Evolutionary conservation across 2,113 vertebrate species (phyloP).

Genomic region (Genyomyrus donnyi): DNA sequence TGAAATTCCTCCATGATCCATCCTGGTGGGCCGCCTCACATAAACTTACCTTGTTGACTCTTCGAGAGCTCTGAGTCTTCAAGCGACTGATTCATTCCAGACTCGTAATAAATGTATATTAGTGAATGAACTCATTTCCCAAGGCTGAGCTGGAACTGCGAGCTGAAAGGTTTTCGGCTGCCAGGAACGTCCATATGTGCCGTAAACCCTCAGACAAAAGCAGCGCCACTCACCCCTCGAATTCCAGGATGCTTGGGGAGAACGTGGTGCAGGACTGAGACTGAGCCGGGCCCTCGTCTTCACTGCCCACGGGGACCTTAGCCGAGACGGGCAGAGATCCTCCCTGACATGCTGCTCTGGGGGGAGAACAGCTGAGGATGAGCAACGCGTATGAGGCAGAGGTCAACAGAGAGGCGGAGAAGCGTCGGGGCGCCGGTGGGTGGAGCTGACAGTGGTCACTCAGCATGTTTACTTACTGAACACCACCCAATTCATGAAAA

Average conservation of each 20-base stretch:
- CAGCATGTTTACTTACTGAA: not conserved
- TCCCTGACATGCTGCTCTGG: not conserved
- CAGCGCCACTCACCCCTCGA: constrained; percentile 59
- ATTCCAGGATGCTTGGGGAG: constrained; percentile 59
- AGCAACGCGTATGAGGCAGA: not conserved
- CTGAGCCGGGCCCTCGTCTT: constrained; percentile 30
- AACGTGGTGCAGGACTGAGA: constrained; percentile 22
- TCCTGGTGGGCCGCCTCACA: not conserved
- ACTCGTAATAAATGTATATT: not conserved
- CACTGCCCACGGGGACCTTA: constrained; percentile 7
- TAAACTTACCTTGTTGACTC: not conserved
- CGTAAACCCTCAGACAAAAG: not conserved
- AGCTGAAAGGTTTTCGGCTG: not conserved
- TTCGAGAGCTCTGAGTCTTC: not conserved
- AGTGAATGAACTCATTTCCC: not conserved
- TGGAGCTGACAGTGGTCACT: not conserved
- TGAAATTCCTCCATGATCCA: not conserved
- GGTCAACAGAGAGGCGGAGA: not conserved
- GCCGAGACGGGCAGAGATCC: not conserved
- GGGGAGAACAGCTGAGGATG: not conserved
- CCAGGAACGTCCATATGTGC: not conserved
- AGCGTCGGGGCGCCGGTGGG: no score
- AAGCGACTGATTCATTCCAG: not conserved
- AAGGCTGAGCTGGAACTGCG: not conserved
- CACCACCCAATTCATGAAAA: not conserved